Evolutionary conservation across 1,140 invertebrate species (phyloP).

Genomic region (Tetramorium alpestre): DNA sequence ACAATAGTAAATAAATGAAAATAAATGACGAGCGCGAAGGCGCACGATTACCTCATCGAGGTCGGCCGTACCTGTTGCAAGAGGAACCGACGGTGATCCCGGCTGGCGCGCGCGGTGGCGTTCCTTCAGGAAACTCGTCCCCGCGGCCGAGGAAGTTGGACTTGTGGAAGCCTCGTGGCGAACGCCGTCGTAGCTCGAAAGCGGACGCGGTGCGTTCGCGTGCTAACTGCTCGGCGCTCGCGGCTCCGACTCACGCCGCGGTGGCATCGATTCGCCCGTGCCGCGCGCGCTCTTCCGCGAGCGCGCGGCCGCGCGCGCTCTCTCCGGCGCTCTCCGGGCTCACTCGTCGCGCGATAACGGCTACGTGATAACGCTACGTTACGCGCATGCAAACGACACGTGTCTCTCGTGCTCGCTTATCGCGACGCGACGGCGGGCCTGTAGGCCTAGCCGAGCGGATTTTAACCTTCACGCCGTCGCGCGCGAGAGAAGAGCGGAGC

Average conservation of each 20-base stretch:
- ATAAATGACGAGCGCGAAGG: too few relatives aligned
- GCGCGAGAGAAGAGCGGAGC: too few relatives aligned
- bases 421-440: neutral
- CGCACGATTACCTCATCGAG: too few relatives aligned
- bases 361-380: slow-evolving; percentile 29
- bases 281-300: neutral
- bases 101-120: neutral
- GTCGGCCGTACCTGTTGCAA: slow-evolving; percentile 48
- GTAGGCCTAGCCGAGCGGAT: neutral
- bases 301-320: neutral
- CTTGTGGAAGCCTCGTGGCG: neutral
- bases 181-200: slow-evolving; percentile 11
- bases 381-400: slow-evolving; percentile 6
- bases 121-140: neutral
- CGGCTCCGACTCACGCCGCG: slow-evolving; percentile 4
- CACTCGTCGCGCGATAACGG: slow-evolving; percentile 48
- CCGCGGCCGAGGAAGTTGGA: neutral
- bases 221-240: slow-evolving; percentile 14
- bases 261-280: slow-evolving; percentile 37
- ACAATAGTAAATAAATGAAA: too few relatives aligned
- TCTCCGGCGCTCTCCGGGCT: neutral
- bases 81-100: neutral
- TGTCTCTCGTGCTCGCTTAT: neutral
- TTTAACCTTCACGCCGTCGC: neutral
- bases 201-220: slow-evolving; percentile 13